Base-by-base conservation (phyloP, 2,113 vertebrate genomes). In the Caranx ignobilis region DNA sequence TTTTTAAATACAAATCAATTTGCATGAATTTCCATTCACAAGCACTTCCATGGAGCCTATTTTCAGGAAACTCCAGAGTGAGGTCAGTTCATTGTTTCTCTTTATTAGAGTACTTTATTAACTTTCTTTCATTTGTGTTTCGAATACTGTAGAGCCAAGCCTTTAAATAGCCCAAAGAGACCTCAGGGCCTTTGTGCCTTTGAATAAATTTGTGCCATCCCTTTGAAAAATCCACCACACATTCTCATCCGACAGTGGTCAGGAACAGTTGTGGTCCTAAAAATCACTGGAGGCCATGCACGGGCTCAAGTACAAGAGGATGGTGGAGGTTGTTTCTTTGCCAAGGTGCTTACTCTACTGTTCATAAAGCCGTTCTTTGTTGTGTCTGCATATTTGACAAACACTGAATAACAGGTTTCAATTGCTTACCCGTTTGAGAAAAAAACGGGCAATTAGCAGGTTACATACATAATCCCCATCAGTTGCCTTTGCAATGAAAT, bases 121-220 rank as follows among this genome's bases (percentile, higher is more conserved):
- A 19, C 26, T 61, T 21, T 9, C 37, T 66, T 47, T 57, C 6
- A 62, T 41, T 55, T 10, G 37, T 35, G 10, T 37, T 74, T 65
- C 56, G 16, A 82, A 85, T 50, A 48, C 52, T 62, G 56, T 43
- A 43, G 9, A 50, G 35, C 2, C 34, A 56, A 60, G 32, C 55
- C 67, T 82, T 72, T 35, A 85, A 88, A 86, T 78, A 86, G 39
- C 55, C 47, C 35, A 50, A 26, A 59, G 39, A 80, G 39, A 37
- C 75, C 79, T 65, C 6, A 1, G 15, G 35, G 81, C 32, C 26
- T 72, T 61, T 69, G 65, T 57, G 54, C 62, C 73, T 74, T 77
- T 81, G 71, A 86, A 86, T 80, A 71, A 48, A 86, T 90, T 77
- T 59, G 77, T 70, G 71, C 55, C 45, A 59, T 83, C 77, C 63